phyloP scores from a whole-genome alignment of 2,797 vertebrate species.

The Malurus leucopterus region DNA sequence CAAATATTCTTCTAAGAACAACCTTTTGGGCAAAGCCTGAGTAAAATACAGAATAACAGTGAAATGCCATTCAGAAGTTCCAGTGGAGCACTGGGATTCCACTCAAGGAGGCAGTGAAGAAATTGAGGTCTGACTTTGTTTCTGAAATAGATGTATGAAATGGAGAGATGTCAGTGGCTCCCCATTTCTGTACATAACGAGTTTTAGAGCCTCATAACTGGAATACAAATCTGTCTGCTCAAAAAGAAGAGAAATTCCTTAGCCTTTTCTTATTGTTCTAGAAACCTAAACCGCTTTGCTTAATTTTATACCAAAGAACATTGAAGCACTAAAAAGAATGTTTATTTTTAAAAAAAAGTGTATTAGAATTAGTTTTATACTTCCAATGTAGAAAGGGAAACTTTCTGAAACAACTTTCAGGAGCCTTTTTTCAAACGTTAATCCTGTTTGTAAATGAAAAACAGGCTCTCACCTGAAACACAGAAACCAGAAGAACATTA shows the following conservation, averaged over 20 bases:
- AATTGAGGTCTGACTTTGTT: background rate
- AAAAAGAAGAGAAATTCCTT: background rate
- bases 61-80: background rate
- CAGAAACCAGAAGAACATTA: background rate
- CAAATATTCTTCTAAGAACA: background rate
- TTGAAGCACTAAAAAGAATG: background rate
- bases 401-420: background rate
- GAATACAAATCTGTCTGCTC: background rate
- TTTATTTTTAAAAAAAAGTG: background rate
- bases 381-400: background rate
- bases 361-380: background rate
- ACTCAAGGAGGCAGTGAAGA: background rate
- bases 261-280: background rate
- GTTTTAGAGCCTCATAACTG: background rate
- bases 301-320: background rate
- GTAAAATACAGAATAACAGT: background rate
- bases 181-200: background rate
- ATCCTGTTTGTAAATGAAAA: background rate
- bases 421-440: background rate
- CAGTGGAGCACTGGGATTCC: background rate
- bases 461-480: background rate
- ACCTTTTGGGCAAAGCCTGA: background rate
- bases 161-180: background rate
- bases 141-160: background rate
- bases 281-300: background rate